Conservation (phyloP, 1,140 invertebrate genomes). For the Frieseomelitta varia region DNA sequence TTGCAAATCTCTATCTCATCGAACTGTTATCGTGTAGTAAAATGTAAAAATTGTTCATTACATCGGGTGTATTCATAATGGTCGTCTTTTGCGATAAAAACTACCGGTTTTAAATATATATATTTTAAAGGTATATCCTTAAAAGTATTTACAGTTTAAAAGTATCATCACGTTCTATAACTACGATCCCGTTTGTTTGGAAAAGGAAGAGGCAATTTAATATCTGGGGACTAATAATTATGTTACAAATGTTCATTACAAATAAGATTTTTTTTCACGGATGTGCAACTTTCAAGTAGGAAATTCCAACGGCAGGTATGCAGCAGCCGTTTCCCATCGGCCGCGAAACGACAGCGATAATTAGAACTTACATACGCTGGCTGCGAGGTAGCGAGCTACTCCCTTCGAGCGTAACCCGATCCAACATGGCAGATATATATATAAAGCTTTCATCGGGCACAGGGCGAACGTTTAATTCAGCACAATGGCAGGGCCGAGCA, state of each 20-base stretch:
- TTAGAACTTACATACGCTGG: conserved; percentile 15
- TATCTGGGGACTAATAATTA: too few species aligned
- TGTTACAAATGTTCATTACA: too few species aligned
- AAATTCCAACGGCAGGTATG: not conserved
- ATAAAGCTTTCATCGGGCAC: conserved; percentile 36
- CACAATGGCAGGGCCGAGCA: conserved; percentile 33
- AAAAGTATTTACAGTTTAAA: too few species aligned
- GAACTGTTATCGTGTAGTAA: not conserved
- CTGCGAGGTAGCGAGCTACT: not conserved
- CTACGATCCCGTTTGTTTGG: too few species aligned
- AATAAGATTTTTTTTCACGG: too few species aligned
- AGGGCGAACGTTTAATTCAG: conserved; percentile 45
- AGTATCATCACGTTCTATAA: too few species aligned
- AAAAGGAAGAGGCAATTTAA: too few species aligned
- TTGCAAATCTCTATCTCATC: not conserved
- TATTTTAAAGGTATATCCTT: too few species aligned
- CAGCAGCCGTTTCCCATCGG: not conserved
- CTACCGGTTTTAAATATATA: too few species aligned
- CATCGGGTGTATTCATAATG: too few species aligned
- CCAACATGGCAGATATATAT: conserved; percentile 14
- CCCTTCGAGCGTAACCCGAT: conserved; percentile 23
- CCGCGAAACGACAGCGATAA: conserved; percentile 29
- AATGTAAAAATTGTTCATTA: not conserved
- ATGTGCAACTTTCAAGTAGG: not conserved
- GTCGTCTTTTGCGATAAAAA: too few species aligned